These are phyloP conservation scores for Rhorus exstirpatorius DNA, from an alignment of 2,888 invertebrate species.

Conservation along the genomic window DNA sequence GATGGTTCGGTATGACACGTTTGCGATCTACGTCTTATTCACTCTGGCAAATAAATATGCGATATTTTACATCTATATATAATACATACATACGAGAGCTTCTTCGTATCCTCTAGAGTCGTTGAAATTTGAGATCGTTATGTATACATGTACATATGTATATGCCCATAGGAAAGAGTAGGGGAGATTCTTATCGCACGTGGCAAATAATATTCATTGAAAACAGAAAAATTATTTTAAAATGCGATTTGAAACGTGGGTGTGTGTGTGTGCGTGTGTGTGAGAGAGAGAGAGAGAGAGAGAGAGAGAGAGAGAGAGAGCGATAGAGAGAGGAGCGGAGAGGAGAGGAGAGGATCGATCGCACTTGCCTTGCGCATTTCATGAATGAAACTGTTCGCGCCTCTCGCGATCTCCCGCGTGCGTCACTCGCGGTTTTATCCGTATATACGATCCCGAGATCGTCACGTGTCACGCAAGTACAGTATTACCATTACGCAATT, in stretches of 20 bases:
- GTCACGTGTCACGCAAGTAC: constrained; percentile 43
- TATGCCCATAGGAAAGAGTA: not conserved
- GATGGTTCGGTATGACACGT: too few species aligned
- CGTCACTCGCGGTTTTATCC: constrained; percentile 41
- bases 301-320: too few species aligned
- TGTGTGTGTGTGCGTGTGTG: too few species aligned
- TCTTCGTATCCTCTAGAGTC: constrained; percentile 55
- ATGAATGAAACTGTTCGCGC: constrained; percentile 62
- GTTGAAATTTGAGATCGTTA: constrained; percentile 7
- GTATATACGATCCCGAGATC: constrained; percentile 46
- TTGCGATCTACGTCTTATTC: constrained; percentile 16
- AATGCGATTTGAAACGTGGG: not conserved
- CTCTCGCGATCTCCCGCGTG: constrained; percentile 2
- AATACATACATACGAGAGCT: not conserved
- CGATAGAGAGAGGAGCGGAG: too few species aligned
- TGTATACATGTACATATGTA: not conserved
- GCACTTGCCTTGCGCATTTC: constrained; percentile 40
- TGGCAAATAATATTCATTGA: constrained; percentile 33
- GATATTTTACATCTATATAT: not conserved
- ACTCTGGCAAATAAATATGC: constrained; percentile 44
- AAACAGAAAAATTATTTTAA: constrained; percentile 13
- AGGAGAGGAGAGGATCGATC: constrained; percentile 52
- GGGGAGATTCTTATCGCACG: constrained; percentile 44
- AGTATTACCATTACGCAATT: constrained; percentile 28
- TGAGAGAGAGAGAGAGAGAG: too few species aligned